phyloP scores from a whole-genome alignment of 2,797 vertebrate genomes.

The Smutsia temminckii region DNA sequence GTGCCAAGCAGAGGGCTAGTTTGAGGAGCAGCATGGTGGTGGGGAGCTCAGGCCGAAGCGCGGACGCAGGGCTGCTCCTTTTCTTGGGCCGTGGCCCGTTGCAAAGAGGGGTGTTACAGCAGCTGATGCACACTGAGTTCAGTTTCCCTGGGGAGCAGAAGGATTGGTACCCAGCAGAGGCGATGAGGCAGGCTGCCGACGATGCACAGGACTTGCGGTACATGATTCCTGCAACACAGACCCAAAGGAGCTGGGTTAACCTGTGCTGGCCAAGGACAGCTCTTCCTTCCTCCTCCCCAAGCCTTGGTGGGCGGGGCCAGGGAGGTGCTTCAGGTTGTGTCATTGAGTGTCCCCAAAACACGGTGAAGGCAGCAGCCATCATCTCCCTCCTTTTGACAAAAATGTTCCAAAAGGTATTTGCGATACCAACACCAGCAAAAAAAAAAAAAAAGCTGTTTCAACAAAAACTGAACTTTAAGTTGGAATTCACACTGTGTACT shows the following conservation, averaged over 20 bases:
- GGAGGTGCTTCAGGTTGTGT: background rate
- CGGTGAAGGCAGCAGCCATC: background rate
- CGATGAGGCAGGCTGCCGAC: constrained; percentile 95
- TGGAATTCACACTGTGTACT: background rate
- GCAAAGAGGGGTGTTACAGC: constrained; percentile 97
- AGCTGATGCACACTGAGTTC: constrained; percentile 98
- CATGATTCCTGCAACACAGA: constrained; percentile 91
- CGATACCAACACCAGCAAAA: background rate
- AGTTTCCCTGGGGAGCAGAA: constrained; percentile 96
- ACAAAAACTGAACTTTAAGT: background rate
- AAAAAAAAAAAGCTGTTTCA: constrained; percentile 35
- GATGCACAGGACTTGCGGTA: constrained; percentile 98
- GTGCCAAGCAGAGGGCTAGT: constrained; percentile 67
- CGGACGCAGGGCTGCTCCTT: constrained; percentile 84
- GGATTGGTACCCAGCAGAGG: constrained; percentile 98
- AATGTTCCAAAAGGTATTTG: background rate
- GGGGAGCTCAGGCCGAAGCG: background rate
- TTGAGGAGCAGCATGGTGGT: constrained; percentile 74
- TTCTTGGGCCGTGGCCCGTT: constrained; percentile 93
- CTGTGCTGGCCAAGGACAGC: accelerated
- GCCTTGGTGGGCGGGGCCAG: background rate
- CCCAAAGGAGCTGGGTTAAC: constrained; percentile 61
- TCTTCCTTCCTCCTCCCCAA: background rate
- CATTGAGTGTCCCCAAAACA: background rate
- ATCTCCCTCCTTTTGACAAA: background rate